Evolutionary conservation across 2,797 vertebrate genomes (phyloP).

Genomic region (Selene dorsalis): DNA sequence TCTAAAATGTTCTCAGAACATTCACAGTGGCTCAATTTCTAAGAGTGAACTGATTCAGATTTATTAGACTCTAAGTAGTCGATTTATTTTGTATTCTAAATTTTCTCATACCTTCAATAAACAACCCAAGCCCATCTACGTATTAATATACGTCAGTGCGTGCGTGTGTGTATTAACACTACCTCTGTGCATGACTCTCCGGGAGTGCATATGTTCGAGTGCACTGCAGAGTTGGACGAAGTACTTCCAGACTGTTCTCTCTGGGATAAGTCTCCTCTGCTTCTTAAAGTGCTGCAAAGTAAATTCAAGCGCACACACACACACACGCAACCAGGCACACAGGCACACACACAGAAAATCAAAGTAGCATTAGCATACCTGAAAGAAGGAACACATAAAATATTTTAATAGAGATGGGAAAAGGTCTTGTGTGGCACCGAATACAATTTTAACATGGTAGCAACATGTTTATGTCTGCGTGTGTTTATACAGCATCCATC

Average conservation of each 20-base stretch:
- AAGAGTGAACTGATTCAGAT: not conserved
- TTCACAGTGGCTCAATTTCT: not conserved
- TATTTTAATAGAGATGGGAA: conserved; percentile 48
- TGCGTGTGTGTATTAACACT: conserved; percentile 35
- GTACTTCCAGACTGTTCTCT: conserved; percentile 98
- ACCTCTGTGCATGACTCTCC: conserved; percentile 99
- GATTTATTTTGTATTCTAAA: not conserved
- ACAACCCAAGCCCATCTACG: not conserved
- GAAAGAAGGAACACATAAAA: conserved; percentile 39
- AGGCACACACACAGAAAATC: conserved; percentile 35
- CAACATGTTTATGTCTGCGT: conserved; percentile 51
- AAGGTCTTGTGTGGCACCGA: conserved; percentile 31
- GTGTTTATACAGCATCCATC: conserved; percentile 59
- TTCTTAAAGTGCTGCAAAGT: conserved; percentile 96
- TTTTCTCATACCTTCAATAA: not conserved
- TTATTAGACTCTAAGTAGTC: not conserved
- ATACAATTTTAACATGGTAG: conserved; percentile 49
- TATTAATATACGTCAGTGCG: not conserved
- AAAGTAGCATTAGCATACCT: conserved; percentile 42
- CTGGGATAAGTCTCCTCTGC: conserved; percentile 96
- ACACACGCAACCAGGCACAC: conserved; percentile 8
- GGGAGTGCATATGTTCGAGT: conserved; percentile 97
- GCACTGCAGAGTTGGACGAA: conserved; percentile 99
- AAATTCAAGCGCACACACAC: conserved; percentile 44
- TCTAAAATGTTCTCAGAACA: conserved; percentile 3